Conservation (phyloP, 30 jellyfish, hydroid and myxozoan species). For the Turritopsis rubra region DNA sequence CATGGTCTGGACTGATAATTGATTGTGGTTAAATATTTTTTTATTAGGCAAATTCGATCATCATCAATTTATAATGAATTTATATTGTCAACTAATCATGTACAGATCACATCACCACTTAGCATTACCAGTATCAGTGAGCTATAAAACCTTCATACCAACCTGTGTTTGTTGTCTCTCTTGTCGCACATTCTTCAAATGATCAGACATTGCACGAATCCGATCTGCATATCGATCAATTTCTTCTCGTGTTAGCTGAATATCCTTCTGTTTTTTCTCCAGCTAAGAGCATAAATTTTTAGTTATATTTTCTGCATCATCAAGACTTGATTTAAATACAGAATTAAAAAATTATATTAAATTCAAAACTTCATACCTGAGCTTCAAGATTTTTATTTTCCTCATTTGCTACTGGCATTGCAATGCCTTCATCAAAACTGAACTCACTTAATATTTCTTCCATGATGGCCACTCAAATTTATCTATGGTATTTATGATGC, state of each 20-base stretch:
- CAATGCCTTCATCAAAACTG: slow-evolving; percentile 89
- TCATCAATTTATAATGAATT: too few species aligned
- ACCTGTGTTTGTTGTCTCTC: slow-evolving; percentile 96
- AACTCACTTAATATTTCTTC: slow-evolving; percentile 79
- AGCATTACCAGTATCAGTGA: too few species aligned
- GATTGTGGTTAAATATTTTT: too few species aligned
- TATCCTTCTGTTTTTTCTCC: slow-evolving; percentile 57
- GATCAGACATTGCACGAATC: slow-evolving; percentile 84
- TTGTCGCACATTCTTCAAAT: slow-evolving; percentile 83
- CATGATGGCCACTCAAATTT: slow-evolving; percentile 34
- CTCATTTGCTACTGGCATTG: slow-evolving; percentile 91
- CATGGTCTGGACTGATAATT: too few species aligned
- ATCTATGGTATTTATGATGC: too few species aligned
- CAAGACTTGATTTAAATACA: too few species aligned
- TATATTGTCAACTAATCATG: too few species aligned
- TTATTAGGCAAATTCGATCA: too few species aligned
- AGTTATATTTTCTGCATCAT: neutral
- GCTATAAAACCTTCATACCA: too few species aligned
- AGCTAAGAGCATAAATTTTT: slow-evolving; percentile 28
- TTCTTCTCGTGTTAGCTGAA: slow-evolving; percentile 55
- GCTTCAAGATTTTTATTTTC: slow-evolving; percentile 76
- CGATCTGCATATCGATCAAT: slow-evolving; percentile 51
- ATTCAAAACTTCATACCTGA: slow-evolving; percentile 44
- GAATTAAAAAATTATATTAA: neutral
- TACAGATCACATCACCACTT: too few species aligned